phyloP scores from a whole-genome alignment of 2,888 invertebrate genomes.

The Harpagoxenus sublaevis region DNA sequence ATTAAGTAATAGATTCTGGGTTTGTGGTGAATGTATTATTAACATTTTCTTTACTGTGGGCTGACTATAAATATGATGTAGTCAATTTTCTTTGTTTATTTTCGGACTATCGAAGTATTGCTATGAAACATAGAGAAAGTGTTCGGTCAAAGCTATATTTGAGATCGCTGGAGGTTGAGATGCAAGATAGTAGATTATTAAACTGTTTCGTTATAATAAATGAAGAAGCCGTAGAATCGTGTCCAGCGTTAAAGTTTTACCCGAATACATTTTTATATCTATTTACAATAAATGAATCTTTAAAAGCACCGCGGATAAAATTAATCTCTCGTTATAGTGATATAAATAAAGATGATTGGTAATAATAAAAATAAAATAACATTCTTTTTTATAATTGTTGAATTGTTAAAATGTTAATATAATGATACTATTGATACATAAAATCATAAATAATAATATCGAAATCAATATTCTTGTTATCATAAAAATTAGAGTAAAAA shows the following conservation, averaged over 20 bases:
- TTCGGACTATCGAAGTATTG: background rate
- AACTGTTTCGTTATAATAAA: slow-evolving; percentile 6
- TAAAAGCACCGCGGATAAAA: background rate
- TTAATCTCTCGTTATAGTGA: background rate
- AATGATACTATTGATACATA: background rate
- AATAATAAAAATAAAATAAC: background rate
- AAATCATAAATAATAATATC: background rate
- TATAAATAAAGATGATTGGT: background rate
- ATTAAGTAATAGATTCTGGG: background rate
- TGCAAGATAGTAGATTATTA: slow-evolving; percentile 5
- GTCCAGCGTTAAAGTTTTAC: background rate
- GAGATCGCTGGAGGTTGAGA: background rate
- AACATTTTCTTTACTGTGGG: background rate
- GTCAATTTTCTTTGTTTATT: background rate
- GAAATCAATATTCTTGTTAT: background rate
- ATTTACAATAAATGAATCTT: background rate
- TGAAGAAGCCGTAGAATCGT: background rate
- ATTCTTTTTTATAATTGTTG: background rate
- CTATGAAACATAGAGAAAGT: background rate
- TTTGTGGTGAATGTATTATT: background rate
- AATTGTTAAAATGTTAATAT: background rate
- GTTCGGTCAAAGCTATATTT: background rate
- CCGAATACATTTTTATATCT: background rate
- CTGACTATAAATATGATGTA: background rate
- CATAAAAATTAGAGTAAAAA: background rate